Base-by-base conservation (phyloP, 2,113 vertebrate genomes). In the Oreochromis tanganicae region DNA sequence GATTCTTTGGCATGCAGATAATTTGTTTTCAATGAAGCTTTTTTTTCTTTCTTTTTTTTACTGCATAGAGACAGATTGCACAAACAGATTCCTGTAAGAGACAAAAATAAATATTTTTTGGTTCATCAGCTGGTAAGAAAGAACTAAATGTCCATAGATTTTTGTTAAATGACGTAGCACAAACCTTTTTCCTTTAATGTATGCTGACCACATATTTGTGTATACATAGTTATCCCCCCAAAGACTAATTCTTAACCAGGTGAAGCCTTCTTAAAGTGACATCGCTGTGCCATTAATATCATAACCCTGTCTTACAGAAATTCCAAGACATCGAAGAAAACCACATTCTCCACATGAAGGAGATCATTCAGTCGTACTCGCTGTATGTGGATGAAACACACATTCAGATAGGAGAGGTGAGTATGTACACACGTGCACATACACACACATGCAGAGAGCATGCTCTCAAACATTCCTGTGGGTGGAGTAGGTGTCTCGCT, bases 271-370 rank as follows among this genome's bases (percentile, higher is more conserved):
- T 75, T 75, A 75, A 75, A 75, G 43, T 9, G 59, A 38, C 54
- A n/a, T 29, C 3, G 4, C 56, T 4, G 12, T 36, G 12, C 17
- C 57, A 2, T 89, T 82, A 91, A 83, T 12, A 3, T 56, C 19
- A 32, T 83, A 90, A 5, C 46, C 94, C 89, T 96, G 14, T 27
- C 83, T 93, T 92, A 5, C 94, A 99, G 98, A 99, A 98, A 97
- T 99, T 99, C 96, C 98, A 99, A 93, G 97, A 98, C 94, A 99
- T 99, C 57, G 98, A 99, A 97, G 98, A 99, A 96, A 97, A 92
- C 66, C 98, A 99, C 95, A 96, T 99, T 66, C 89, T 98, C 90
- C 98, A 97, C 85, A 98, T 99, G 97, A 99, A 99, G 95, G 97
- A 98, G 92, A 99, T 99, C 93, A 98, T 99, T 91, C 97, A 95